These are phyloP conservation scores for Allacma fusca DNA, from an alignment of 2,888 invertebrate species.

Conservation along the genomic window DNA sequence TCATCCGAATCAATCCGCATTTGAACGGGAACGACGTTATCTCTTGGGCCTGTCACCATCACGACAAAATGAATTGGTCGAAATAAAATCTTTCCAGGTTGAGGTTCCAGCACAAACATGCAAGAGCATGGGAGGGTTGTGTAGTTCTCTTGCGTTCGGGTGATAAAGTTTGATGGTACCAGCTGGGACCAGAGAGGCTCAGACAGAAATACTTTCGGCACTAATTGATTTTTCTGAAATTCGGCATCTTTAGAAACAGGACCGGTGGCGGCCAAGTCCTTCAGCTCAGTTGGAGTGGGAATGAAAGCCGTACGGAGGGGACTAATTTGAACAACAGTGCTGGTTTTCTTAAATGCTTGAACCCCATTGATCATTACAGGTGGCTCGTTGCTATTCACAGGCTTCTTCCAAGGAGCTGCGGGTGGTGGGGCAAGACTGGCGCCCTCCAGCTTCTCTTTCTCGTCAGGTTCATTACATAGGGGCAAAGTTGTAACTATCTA, in stretches of 20 bases:
- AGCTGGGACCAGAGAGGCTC: constrained; percentile 41
- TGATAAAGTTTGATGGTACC: constrained; percentile 39
- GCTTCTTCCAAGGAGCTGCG: neutral
- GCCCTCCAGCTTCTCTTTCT: constrained; percentile 20
- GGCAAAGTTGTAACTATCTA: constrained; percentile 12
- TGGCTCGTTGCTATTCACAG: neutral
- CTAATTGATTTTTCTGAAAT: constrained; percentile 39
- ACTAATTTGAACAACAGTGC: constrained; percentile 16
- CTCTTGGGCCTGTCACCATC: constrained; percentile 35
- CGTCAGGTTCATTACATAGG: constrained; percentile 23
- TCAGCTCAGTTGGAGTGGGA: constrained; percentile 24
- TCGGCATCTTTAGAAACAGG: neutral
- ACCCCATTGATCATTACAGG: constrained; percentile 28
- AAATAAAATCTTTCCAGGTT: constrained; percentile 40
- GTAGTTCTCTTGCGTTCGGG: constrained; percentile 18
- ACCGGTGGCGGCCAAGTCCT: neutral
- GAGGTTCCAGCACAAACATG: constrained; percentile 37
- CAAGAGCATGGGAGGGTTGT: neutral
- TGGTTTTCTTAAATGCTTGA: constrained; percentile 23
- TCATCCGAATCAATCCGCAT: constrained; percentile 38
- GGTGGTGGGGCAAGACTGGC: constrained; percentile 5
- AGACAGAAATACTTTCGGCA: constrained; percentile 25
- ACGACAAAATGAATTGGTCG: constrained; percentile 38
- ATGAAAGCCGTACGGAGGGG: constrained; percentile 32
- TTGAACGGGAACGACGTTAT: constrained; percentile 22